Percentiles rank a stretch among this genome's conserved stretches.
Conservation (phyloP, 2,888 invertebrate species). For the Tipula helvola region DNA sequence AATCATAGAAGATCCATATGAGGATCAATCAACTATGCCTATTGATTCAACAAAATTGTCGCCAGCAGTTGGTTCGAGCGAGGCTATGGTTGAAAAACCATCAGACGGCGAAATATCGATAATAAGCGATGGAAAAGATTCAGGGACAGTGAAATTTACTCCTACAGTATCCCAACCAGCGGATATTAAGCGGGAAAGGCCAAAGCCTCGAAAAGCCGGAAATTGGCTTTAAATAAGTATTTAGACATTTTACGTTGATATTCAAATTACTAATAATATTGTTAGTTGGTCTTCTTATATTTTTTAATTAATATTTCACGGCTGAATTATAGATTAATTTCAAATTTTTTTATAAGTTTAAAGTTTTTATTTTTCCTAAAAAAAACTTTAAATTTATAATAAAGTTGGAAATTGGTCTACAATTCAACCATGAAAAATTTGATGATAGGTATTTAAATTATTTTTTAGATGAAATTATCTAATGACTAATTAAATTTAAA, state of each 20-base stretch:
- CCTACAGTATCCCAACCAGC: not conserved
- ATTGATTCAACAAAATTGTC: not conserved
- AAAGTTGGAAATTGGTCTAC: too few relatives aligned
- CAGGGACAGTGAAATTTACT: not conserved
- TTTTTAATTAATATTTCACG: too few relatives aligned
- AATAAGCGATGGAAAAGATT: not conserved
- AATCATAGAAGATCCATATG: constrained; percentile 44
- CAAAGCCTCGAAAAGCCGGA: not conserved
- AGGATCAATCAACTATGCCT: constrained; percentile 30
- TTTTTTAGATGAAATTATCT: not conserved
- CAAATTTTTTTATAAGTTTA: too few relatives aligned
- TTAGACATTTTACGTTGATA: not conserved
- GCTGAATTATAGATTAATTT: too few relatives aligned
- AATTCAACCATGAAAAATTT: too few relatives aligned
- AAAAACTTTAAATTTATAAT: too few relatives aligned
- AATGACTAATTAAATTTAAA: not conserved
- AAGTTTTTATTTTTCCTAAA: too few relatives aligned
- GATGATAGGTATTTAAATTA: too few relatives aligned
- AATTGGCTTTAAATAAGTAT: not conserved
- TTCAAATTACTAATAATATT: too few relatives aligned
- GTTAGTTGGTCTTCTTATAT: too few relatives aligned
- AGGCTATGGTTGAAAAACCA: not conserved
- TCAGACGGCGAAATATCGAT: not conserved
- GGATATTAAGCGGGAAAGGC: not conserved
- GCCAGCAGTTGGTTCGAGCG: not conserved